Evolutionary conservation across 2,113 vertebrate species (phyloP).

Genomic region (Syrrhaptes paradoxus): DNA sequence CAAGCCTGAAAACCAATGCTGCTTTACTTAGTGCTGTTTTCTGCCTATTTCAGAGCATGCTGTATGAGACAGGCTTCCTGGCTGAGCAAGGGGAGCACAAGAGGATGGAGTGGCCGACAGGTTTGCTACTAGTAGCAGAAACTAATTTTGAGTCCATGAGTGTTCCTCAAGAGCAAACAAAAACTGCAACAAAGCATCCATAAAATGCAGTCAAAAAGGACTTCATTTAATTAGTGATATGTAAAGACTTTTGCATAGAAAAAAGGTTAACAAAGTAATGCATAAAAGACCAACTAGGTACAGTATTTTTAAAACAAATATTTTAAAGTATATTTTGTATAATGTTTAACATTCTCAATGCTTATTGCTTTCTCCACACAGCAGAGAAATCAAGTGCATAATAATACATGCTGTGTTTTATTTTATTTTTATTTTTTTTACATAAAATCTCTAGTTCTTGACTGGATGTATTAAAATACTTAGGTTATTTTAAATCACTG

Average conservation of each 20-base stretch:
- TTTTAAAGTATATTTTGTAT: constrained; percentile 82
- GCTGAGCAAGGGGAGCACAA: neutral
- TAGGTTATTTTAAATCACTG: constrained; percentile 76
- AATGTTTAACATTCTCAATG: constrained; percentile 84
- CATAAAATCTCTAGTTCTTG: constrained; percentile 76
- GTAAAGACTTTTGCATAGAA: constrained; percentile 89
- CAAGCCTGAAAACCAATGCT: neutral
- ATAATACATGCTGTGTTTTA: constrained; percentile 82
- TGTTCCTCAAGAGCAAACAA: constrained; percentile 12
- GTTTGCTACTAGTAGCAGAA: neutral
- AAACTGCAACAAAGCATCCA: constrained; percentile 55
- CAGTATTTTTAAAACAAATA: constrained; percentile 86
- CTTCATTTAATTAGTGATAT: constrained; percentile 86
- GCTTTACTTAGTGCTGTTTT: neutral
- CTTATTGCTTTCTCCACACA: constrained; percentile 89
- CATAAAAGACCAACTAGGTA: constrained; percentile 76
- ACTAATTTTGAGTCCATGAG: neutral
- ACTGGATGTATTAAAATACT: constrained; percentile 76
- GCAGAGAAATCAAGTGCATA: constrained; percentile 91
- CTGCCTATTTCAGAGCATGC: fast-evolving
- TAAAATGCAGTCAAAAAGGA: constrained; percentile 75
- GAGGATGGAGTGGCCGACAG: neutral
- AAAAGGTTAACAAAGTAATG: constrained; percentile 86
- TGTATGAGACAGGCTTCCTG: neutral
- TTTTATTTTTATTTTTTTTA: constrained; percentile 45